Evolutionary conservation across 2,797 vertebrate genomes (phyloP).

Genomic region (Tamandua tetradactyla): DNA sequence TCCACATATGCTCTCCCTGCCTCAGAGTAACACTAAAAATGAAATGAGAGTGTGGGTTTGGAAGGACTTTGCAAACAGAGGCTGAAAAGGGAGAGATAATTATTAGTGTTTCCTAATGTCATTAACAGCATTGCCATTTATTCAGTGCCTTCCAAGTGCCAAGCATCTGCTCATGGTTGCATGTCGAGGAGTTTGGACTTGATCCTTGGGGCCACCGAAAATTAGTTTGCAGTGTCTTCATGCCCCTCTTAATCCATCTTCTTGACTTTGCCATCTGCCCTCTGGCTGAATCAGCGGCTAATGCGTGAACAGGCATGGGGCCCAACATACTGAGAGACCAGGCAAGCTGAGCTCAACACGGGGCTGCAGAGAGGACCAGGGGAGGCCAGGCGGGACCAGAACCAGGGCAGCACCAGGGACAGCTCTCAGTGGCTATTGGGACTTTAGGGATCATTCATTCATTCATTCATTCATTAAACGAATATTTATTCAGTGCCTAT

Average conservation of each 20-base stretch:
- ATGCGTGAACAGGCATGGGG: not conserved
- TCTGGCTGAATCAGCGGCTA: not conserved
- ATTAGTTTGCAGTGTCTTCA: not conserved
- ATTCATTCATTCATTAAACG: not conserved
- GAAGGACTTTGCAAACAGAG: not conserved
- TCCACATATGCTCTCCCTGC: not conserved
- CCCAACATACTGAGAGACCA: not conserved
- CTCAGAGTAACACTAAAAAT: not conserved
- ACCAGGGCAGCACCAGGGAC: slow-evolving; percentile 58
- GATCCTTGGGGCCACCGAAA: not conserved
- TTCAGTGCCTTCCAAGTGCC: not conserved
- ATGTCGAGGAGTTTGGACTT: too few species aligned
- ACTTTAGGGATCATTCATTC: not conserved
- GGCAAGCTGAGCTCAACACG: not conserved
- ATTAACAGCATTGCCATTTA: not conserved
- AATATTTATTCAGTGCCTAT: not conserved
- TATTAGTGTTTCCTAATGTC: not conserved
- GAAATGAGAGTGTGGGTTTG: not conserved
- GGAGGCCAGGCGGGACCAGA: not conserved
- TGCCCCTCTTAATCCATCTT: not conserved
- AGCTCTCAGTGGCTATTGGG: slow-evolving; percentile 36
- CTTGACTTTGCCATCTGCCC: not conserved
- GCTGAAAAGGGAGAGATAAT: not conserved
- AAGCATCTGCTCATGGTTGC: not conserved
- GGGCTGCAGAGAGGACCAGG: not conserved